Evolutionary conservation across 2,888 invertebrate species (phyloP).

Genomic region (Eupeodes latifasciatus): DNA sequence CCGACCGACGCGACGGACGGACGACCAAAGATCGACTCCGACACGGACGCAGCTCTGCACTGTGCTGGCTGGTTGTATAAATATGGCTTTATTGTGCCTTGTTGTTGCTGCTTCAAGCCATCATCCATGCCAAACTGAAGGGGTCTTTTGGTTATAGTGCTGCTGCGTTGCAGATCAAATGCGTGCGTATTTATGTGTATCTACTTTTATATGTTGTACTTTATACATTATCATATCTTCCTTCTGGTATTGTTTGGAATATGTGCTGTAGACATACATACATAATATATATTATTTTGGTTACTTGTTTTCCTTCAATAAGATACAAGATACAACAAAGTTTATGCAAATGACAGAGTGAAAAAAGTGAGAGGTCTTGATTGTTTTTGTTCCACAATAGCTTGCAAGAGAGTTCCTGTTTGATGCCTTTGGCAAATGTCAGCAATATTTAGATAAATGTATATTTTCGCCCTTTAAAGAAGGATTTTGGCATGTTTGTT

Average conservation of each 20-base stretch:
- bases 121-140: conserved; percentile 12
- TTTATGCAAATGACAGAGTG: conserved; percentile 54
- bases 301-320: conserved; percentile 11
- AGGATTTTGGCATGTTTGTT: no score
- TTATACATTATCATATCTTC: conserved; percentile 4
- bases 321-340: conserved; percentile 32
- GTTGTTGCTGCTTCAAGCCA: conserved; percentile 17
- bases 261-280: neutral
- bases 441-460: no score
- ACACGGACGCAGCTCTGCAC: no score
- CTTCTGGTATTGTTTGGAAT: conserved; percentile 34
- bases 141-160: conserved; percentile 35
- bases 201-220: neutral
- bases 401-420: conserved; percentile 16
- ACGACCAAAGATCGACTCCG: no score
- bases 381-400: neutral
- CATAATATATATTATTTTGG: neutral
- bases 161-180: conserved; percentile 57
- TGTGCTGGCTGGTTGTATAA: neutral
- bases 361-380: conserved; percentile 12
- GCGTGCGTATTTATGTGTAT: conserved; percentile 46
- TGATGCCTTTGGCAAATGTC: neutral
- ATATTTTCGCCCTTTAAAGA: no score
- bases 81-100: neutral
- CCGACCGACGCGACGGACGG: neutral